Evolutionary conservation across 2,888 invertebrate species (phyloP).

Genomic region (Drosophila algonquin): DNA sequence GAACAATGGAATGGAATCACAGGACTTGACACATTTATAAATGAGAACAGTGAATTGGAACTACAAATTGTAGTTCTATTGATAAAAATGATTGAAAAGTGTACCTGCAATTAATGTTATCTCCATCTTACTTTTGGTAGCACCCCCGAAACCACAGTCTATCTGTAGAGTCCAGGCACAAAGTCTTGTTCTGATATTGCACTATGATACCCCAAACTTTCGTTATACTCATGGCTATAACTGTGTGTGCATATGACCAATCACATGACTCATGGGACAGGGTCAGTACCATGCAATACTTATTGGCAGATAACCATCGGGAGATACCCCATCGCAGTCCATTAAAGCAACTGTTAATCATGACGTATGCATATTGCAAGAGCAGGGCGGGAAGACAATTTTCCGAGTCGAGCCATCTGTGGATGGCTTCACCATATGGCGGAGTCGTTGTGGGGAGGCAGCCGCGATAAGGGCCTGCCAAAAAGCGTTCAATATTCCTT

Average conservation of each 20-base stretch:
- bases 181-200: not conserved
- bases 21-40: too few relatives aligned
- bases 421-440: conserved; percentile 24
- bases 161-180: not conserved
- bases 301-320: conserved; percentile 45
- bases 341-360: conserved; percentile 34
- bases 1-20: not conserved
- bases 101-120: too few relatives aligned
- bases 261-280: conserved; percentile 57
- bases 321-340: not conserved
- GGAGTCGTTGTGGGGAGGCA: conserved; percentile 12
- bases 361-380: conserved; percentile 40
- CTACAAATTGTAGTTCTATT: not conserved
- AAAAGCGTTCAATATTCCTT: conserved; percentile 71
- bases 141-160: too few relatives aligned
- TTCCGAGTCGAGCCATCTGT: conserved; percentile 17
- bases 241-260: conserved; percentile 22
- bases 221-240: not conserved
- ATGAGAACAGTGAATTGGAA: not conserved
- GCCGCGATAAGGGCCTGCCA: conserved; percentile 52
- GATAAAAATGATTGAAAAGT: too few relatives aligned
- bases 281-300: conserved; percentile 56
- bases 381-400: not conserved
- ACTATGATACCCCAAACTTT: conserved; percentile 9
- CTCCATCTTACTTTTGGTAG: too few relatives aligned